These are phyloP conservation scores for Pseudopleuronectes americanus DNA, from an alignment of 2,797 vertebrate species.

Conservation along the genomic window DNA sequence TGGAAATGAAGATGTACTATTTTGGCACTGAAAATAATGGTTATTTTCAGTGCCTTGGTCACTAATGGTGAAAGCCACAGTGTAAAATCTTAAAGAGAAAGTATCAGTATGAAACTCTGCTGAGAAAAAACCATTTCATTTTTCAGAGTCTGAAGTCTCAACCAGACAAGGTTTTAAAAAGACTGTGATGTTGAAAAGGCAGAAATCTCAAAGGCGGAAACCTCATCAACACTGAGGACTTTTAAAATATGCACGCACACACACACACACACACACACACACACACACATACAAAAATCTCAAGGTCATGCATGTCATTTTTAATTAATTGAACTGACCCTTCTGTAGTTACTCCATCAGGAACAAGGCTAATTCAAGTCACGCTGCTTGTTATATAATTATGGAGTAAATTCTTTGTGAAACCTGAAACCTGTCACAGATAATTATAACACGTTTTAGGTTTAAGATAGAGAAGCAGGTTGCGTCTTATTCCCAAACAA, in stretches of 20 bases:
- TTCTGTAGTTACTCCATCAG: background rate
- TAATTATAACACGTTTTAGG: constrained; percentile 19
- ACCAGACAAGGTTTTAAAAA: background rate
- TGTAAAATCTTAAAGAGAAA: constrained; percentile 5
- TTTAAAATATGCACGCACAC: no score
- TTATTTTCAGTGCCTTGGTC: background rate
- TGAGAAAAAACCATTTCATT: background rate
- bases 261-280: no score
- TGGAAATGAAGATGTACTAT: constrained; percentile 9
- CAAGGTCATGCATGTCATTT: constrained; percentile 28
- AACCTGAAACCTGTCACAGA: no score
- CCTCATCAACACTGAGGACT: no score
- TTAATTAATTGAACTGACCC: background rate
- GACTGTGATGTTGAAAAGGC: constrained; percentile 9
- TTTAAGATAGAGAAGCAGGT: constrained; percentile 10
- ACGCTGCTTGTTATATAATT: no score
- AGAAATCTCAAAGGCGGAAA: constrained; percentile 1
- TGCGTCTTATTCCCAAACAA: background rate
- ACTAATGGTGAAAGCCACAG: constrained; percentile 7
- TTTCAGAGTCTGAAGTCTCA: constrained; percentile 5
- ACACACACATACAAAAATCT: background rate
- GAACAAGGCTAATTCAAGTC: constrained; percentile 10
- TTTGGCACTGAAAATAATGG: constrained; percentile 19
- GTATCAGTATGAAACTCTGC: background rate
- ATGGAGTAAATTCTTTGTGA: no score